These are phyloP conservation scores for Pimephales promelas DNA, from an alignment of 2,113 vertebrate genomes.

Conservation along the genomic window DNA sequence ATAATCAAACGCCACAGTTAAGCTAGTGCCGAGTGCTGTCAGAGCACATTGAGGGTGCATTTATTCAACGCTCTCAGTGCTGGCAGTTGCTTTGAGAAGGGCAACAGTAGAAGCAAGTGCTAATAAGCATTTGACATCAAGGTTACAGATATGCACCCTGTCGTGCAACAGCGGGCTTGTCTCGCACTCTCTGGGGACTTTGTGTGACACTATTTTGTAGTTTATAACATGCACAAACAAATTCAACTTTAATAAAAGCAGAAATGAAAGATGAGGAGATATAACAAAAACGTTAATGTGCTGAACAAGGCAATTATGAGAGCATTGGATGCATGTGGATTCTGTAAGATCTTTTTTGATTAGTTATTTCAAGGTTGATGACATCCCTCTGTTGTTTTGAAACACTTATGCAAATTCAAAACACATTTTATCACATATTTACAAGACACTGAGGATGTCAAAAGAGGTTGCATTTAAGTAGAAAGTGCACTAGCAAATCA, in stretches of 20 bases:
- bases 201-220: conserved; percentile 21
- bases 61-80: conserved; percentile 31
- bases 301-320: conserved; percentile 22
- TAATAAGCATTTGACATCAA: conserved; percentile 50
- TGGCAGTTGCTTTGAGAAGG: conserved; percentile 39
- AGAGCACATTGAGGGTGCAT: conserved; percentile 37
- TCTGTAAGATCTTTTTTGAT: conserved; percentile 10
- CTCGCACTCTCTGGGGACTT: conserved; percentile 35
- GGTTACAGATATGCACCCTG: conserved; percentile 36
- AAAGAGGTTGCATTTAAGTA: conserved; percentile 14
- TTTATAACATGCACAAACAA: conserved; percentile 31
- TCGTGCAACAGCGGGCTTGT: conserved; percentile 30
- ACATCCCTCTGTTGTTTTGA: conserved; percentile 15
- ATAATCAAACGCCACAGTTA: conserved; percentile 30
- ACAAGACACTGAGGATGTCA: background rate
- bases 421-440: conserved; percentile 27
- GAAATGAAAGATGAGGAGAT: background rate
- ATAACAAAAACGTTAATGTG: conserved; percentile 10
- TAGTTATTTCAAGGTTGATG: conserved; percentile 17
- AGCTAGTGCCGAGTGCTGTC: conserved; percentile 24
- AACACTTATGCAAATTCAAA: conserved; percentile 21
- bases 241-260: conserved; percentile 14
- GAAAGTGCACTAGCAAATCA: background rate
- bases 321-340: conserved; percentile 6
- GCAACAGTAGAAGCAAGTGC: conserved; percentile 41